Evolutionary conservation across 2,113 vertebrate species (phyloP), one percentile per base, ranked within the genome.

Genomic region (Aleadryas rufinucha): DNA sequence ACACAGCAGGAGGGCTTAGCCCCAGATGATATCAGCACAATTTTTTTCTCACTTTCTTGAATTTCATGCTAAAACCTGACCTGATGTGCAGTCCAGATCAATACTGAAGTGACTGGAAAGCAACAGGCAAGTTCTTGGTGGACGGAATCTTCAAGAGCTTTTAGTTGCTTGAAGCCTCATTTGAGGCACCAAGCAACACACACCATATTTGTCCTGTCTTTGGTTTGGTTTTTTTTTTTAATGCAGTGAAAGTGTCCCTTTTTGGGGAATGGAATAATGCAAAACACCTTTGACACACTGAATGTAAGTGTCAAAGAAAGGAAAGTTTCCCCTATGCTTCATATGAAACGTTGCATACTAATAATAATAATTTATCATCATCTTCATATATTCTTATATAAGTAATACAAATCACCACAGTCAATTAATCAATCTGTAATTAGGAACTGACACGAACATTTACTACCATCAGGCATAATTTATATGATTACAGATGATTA

Each of bases 401-500:
- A 98, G 97, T 97, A 97, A 97, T 93, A 97, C 96, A 97, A 95
- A 98, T 97, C 97, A 94, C 90, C 84, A 68, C 79, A 89, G 95
- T 83, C 98, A 98, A 98, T 98, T 98, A 98, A 98, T 98, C 98
- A 98, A 96, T 97, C 93, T 97, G 97, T 97, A 98, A 98, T 98
- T 98, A 98, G 97, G 97, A 98, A 95, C 96, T 97, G 98, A 98
- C 98, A 98, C 0, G 94, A 98, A 95, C 98, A 98, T 98, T 98
- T 98, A 98, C 98, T 98, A 98, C 98, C 97, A 98, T 98, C 98
- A 98, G 98, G 98, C 98, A 98, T 98, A 98, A 98, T 98, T 98
- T 98, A 97, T 98, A 98, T 98, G 98, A 98, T 98, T 98, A 98
- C 97, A 97, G 97, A 98, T 98, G 98, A 98, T 98, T 98, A 98